Evolutionary conservation across 1,140 invertebrate species (phyloP).

Genomic region (Andricus grossulariae): DNA sequence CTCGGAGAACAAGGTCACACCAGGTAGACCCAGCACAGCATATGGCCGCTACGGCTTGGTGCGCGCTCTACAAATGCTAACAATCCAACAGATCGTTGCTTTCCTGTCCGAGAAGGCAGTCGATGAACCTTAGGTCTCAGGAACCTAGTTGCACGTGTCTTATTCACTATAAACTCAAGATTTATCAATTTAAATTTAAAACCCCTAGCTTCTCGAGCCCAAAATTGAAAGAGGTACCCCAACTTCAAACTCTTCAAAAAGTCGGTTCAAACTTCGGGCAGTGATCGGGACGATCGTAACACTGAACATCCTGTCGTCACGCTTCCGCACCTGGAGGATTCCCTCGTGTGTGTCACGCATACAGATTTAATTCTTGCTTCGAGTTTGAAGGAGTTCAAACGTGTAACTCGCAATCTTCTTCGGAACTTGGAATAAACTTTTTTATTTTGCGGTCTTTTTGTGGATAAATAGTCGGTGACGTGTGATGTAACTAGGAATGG

Average conservation of each 20-base stretch:
- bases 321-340: slow-evolving; percentile 10
- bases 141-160: no score
- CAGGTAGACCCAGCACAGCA: slow-evolving; percentile 27
- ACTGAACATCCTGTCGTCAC: slow-evolving; percentile 11
- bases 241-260: neutral
- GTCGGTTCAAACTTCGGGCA: neutral
- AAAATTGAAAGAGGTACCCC: neutral
- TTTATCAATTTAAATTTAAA: no score
- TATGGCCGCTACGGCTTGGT: slow-evolving; percentile 12
- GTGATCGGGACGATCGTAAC: neutral
- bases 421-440: no score
- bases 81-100: slow-evolving; percentile 12
- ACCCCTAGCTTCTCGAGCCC: no score
- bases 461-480: neutral
- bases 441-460: neutral
- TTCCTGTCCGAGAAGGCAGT: no score
- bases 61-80: slow-evolving; percentile 11
- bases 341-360: slow-evolving; percentile 7
- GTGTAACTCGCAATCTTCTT: neutral
- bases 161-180: no score
- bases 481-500: slow-evolving; percentile 21
- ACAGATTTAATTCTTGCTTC: neutral
- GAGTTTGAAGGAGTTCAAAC: neutral
- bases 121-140: no score
- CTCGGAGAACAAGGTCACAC: slow-evolving; percentile 59